Conservation (phyloP, 2,888 invertebrate species). For the Polymixis lichenea region DNA sequence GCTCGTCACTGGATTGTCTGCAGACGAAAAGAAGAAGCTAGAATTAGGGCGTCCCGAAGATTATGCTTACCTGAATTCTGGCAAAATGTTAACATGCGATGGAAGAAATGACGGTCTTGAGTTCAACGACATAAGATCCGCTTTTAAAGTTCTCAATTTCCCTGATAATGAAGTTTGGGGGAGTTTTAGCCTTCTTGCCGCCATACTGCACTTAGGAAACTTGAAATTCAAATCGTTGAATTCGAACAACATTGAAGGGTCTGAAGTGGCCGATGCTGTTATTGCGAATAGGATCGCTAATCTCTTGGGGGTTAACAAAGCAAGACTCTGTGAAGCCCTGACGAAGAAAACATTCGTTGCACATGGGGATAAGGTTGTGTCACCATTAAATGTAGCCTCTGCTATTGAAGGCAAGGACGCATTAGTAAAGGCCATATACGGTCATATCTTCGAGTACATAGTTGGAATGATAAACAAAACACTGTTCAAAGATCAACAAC, state of each 20-base stretch:
- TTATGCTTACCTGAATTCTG: conserved; percentile 96
- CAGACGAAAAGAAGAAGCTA: conserved; percentile 94
- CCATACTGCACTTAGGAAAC: conserved; percentile 98
- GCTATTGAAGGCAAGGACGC: conserved; percentile 97
- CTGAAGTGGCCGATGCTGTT: conserved; percentile 94
- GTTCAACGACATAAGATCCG: conserved; percentile 96
- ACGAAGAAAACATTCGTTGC: conserved; percentile 96
- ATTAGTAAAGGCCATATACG: conserved; percentile 98
- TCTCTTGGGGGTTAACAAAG: conserved; percentile 93
- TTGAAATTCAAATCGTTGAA: conserved; percentile 94
- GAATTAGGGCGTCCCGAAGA: conserved; percentile 93
- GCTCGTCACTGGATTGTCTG: conserved; percentile 95
- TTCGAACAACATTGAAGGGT: conserved; percentile 96
- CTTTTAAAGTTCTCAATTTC: conserved; percentile 98
- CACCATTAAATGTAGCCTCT: conserved; percentile 93
- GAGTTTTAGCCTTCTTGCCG: conserved; percentile 95
- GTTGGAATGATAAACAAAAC: conserved; percentile 97
- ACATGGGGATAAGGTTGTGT: conserved; percentile 95
- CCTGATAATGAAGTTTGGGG: conserved; percentile 95
- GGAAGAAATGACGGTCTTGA: conserved; percentile 96
- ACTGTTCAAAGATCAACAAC: conserved; percentile 92
- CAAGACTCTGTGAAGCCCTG: conserved; percentile 94
- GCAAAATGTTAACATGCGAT: conserved; percentile 94
- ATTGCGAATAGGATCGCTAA: conserved; percentile 93
- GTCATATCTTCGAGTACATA: conserved; percentile 96